Conservation (phyloP, 2,888 invertebrate species). For the Protodeltote pygarga region DNA sequence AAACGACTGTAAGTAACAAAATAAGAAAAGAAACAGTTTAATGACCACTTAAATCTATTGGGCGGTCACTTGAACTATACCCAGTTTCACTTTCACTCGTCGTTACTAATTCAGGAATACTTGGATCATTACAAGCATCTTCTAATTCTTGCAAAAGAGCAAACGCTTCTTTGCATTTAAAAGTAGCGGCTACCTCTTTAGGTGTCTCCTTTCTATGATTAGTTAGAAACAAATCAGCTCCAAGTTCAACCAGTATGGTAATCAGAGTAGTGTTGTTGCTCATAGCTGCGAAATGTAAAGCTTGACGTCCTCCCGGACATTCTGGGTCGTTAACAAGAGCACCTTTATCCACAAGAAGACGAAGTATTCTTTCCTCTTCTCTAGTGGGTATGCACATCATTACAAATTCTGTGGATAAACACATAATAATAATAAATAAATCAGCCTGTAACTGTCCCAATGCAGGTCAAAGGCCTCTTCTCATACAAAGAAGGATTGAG, state of each 20-base stretch:
- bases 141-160: conserved; percentile 55
- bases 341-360: conserved; percentile 69
- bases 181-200: conserved; percentile 69
- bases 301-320: conserved; percentile 76
- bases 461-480: no score
- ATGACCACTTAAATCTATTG: neutral
- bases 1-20: neutral
- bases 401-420: conserved; percentile 66
- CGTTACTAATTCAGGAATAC: no score
- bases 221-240: conserved; percentile 63
- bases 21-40: neutral
- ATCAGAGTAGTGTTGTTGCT: conserved; percentile 75
- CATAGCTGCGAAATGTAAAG: conserved; percentile 84
- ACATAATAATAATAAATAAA: no score
- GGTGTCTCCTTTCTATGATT: conserved; percentile 77
- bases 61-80: no score
- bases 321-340: conserved; percentile 69
- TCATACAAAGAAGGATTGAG: no score
- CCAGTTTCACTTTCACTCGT: no score
- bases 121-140: conserved; percentile 2
- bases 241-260: conserved; percentile 64
- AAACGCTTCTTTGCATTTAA: conserved; percentile 64
- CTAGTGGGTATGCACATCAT: conserved; percentile 72
- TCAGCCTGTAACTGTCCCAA: no score
- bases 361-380: conserved; percentile 71